Percentiles rank a stretch among this genome's conserved stretches.
Evolutionary conservation across 2,113 vertebrate species (phyloP).

Genomic region (Chitala chitala): DNA sequence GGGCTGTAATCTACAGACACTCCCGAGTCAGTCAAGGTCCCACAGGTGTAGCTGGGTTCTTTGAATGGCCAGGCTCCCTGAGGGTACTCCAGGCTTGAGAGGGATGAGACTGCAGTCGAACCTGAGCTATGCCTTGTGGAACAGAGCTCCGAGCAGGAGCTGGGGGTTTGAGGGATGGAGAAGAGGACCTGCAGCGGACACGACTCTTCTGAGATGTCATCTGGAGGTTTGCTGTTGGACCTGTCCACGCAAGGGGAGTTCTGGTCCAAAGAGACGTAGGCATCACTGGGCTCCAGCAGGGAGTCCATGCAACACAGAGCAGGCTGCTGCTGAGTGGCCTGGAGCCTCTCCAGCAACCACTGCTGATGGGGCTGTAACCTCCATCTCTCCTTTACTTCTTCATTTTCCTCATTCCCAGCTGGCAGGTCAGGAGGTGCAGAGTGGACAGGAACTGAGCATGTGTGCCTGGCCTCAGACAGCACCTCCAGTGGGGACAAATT

Average conservation of each 20-base stretch:
- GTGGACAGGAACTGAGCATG: constrained; percentile 36
- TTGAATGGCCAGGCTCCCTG: constrained; percentile 55
- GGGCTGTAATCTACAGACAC: constrained; percentile 75
- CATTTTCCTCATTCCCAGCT: constrained; percentile 22
- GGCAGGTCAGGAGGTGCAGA: constrained; percentile 39
- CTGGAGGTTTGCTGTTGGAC: constrained; percentile 17
- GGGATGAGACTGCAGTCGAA: constrained; percentile 51
- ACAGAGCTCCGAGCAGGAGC: constrained; percentile 58
- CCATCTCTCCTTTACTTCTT: constrained; percentile 29
- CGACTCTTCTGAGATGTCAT: constrained; percentile 47
- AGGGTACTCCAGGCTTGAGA: constrained; percentile 70
- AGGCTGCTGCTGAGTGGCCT: constrained; percentile 37
- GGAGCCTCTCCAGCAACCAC: constrained; percentile 50
- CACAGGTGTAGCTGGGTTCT: constrained; percentile 62
- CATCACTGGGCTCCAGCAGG: constrained; percentile 58
- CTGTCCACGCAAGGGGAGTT: constrained; percentile 37
- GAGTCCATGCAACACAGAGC: constrained; percentile 40
- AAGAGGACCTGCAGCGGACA: constrained; percentile 53
- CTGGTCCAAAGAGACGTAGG: constrained; percentile 69
- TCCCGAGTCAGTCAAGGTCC: constrained; percentile 71
- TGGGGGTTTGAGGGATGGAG: constrained; percentile 32
- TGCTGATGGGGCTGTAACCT: constrained; percentile 36
- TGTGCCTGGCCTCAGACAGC: constrained; percentile 64
- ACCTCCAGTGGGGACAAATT: constrained; percentile 63
- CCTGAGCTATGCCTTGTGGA: constrained; percentile 52